A percentile compares a stretch with the other conserved stretches of the same genome.
These are phyloP conservation scores for Hapalemur alaotrensis DNA, from an alignment of 2,797 vertebrate species.

Conservation along the genomic window DNA sequence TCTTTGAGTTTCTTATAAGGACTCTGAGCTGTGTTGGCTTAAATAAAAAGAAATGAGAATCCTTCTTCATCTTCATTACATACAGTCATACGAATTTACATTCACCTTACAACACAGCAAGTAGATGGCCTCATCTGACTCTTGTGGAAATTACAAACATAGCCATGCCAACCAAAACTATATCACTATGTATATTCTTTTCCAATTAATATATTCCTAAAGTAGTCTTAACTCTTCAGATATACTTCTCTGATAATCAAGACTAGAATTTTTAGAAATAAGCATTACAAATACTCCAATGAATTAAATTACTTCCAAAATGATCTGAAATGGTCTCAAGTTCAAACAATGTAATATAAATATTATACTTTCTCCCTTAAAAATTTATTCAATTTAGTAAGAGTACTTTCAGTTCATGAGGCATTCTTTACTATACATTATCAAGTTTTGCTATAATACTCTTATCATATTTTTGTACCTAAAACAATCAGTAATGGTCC, in stretches of 20 bases:
- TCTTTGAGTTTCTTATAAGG: conserved; percentile 99
- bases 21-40: conserved; percentile 95
- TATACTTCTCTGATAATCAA: background rate
- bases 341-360: background rate
- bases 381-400: no score
- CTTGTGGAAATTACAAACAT: no score
- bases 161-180: background rate
- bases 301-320: background rate
- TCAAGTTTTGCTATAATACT: background rate
- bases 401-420: background rate
- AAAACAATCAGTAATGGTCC: background rate
- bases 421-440: background rate
- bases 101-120: accelerated
- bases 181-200: background rate
- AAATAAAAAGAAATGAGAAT: conserved; percentile 66
- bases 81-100: background rate
- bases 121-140: background rate
- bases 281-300: background rate
- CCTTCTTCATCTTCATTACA: background rate
- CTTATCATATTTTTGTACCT: background rate
- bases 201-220: background rate
- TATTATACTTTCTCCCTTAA: no score
- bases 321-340: background rate
- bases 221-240: background rate
- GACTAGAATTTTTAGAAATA: background rate